Conservation (phyloP, 2,888 invertebrate species). For the Palloptera scutellata region DNA sequence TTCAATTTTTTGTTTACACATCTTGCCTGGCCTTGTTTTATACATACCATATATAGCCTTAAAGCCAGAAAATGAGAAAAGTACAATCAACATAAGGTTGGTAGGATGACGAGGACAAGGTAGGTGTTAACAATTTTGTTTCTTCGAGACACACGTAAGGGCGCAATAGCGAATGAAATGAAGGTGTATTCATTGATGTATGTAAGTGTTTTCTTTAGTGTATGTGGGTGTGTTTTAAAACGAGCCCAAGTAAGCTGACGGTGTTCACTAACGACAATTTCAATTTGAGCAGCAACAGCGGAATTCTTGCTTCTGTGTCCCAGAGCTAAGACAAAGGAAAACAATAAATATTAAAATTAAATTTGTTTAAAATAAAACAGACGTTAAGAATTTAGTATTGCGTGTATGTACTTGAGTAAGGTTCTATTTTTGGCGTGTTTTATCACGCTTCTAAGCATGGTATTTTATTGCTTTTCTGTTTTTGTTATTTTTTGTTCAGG, state of each 20-base stretch:
- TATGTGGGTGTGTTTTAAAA: background rate
- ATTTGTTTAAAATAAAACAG: slow-evolving; percentile 16
- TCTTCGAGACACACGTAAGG: background rate
- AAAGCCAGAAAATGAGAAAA: too few species aligned
- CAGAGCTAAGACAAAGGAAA: background rate
- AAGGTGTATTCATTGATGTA: background rate
- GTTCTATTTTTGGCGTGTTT: too few species aligned
- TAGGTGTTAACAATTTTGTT: background rate
- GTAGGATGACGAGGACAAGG: background rate
- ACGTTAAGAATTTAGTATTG: slow-evolving; percentile 14
- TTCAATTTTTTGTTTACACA: background rate
- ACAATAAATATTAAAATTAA: slow-evolving; percentile 22
- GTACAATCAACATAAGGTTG: background rate
- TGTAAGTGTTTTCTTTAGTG: background rate
- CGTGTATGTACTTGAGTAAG: background rate
- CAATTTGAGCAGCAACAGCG: slow-evolving; percentile 3
- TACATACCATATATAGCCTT: too few species aligned
- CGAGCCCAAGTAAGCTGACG: background rate
- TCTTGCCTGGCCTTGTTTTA: too few species aligned
- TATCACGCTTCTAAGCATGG: too few species aligned
- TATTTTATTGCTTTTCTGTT: too few species aligned
- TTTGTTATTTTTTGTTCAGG: too few species aligned
- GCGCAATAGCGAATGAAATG: background rate
- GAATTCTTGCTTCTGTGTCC: background rate
- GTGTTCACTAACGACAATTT: slow-evolving; percentile 13